These are phyloP conservation scores for Peromyscus aztecus DNA, from an alignment of 2,797 vertebrate genomes.

Conservation along the genomic window DNA sequence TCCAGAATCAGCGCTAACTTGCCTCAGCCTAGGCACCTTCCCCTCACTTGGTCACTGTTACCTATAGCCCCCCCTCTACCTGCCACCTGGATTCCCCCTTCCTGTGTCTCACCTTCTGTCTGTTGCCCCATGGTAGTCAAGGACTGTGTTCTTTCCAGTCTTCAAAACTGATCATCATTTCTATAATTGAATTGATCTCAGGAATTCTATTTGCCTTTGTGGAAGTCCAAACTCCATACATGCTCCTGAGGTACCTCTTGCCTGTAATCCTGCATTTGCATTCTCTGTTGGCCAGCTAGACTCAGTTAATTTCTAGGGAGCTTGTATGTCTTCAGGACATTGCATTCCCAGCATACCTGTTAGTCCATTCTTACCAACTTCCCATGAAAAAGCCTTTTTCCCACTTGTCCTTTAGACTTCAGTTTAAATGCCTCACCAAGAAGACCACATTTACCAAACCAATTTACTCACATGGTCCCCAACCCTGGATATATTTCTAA, in stretches of 20 bases:
- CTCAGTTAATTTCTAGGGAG: not conserved
- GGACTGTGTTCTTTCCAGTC: not conserved
- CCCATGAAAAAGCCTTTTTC: not conserved
- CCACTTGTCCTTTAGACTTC: not conserved
- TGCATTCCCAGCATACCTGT: not conserved
- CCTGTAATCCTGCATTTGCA: not conserved
- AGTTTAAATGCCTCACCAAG: not conserved
- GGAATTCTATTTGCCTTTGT: not conserved
- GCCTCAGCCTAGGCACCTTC: fast-evolving
- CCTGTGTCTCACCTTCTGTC: not conserved
- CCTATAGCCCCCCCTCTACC: fast-evolving
- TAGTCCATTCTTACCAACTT: not conserved
- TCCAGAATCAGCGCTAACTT: not conserved
- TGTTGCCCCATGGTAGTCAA: not conserved
- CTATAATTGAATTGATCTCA: not conserved
- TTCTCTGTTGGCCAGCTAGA: not conserved
- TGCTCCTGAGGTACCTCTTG: not conserved
- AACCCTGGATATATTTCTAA: not conserved
- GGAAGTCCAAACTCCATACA: not conserved
- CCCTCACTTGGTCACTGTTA: not conserved
- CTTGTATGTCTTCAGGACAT: not conserved
- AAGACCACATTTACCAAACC: not conserved
- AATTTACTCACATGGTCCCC: not conserved
- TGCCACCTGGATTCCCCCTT: not conserved
- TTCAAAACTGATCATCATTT: not conserved